Percentiles rank a stretch among this genome's conserved stretches.
Evolutionary conservation across 2,888 invertebrate genomes (phyloP).

Genomic region (Sinotaia quadrata): DNA sequence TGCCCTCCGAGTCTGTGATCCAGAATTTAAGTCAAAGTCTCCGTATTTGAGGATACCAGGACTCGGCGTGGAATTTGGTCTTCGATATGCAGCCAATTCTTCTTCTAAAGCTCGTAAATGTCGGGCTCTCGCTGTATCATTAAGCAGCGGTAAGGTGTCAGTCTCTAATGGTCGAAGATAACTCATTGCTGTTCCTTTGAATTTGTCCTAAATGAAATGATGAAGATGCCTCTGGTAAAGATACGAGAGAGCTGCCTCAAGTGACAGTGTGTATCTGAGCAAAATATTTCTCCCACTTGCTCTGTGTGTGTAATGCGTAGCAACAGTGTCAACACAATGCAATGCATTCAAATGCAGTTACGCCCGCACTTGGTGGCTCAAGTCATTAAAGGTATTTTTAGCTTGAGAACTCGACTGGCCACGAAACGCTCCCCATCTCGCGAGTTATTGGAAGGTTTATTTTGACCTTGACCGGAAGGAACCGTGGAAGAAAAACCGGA

Average conservation of each 20-base stretch:
- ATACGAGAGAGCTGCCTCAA: conserved; percentile 1
- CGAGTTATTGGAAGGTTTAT: too few relatives aligned
- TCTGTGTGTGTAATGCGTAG: conserved; percentile 38
- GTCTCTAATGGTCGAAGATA: conserved; percentile 38
- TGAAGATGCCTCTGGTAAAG: neutral
- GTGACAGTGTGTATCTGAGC: conserved; percentile 23
- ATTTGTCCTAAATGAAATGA: conserved; percentile 4
- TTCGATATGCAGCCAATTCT: conserved; percentile 38
- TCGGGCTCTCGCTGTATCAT: conserved; percentile 32
- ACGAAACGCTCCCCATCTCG: too few relatives aligned
- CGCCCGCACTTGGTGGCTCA: conserved; percentile 7
- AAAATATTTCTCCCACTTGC: conserved; percentile 27
- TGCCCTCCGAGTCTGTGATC: conserved; percentile 22
- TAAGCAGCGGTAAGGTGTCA: conserved; percentile 40
- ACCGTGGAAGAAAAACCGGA: too few relatives aligned
- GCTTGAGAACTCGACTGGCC: too few relatives aligned
- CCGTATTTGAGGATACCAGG: conserved; percentile 15
- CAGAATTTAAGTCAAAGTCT: conserved; percentile 9
- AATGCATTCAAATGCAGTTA: conserved; percentile 1
- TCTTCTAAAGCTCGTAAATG: conserved; percentile 44
- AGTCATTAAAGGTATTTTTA: too few relatives aligned
- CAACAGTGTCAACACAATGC: conserved; percentile 38
- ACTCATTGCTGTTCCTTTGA: too few relatives aligned
- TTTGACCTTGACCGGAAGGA: too few relatives aligned
- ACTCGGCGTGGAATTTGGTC: neutral